Conservation (phyloP, 2,797 vertebrate species). For the Muraenolepis orangiensis region DNA sequence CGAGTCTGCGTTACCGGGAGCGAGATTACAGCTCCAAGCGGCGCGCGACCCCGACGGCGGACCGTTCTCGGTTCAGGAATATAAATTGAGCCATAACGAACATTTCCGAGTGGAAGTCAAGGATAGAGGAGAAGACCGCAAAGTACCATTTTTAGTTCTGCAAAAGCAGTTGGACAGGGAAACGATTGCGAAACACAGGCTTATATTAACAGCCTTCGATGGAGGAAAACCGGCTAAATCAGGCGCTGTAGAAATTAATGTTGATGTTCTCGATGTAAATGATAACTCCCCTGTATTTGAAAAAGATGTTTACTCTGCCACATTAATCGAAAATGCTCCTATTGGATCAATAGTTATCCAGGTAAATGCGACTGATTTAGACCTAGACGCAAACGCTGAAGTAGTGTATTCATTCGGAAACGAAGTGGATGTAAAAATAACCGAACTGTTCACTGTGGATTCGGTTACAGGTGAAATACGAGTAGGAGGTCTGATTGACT, state of each 20-base stretch:
- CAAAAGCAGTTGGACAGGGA: conserved; percentile 66
- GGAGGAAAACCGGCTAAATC: conserved; percentile 57
- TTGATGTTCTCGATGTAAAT: conserved; percentile 66
- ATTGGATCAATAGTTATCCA: conserved; percentile 48
- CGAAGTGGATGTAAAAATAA: conserved; percentile 44
- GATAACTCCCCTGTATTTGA: conserved; percentile 61
- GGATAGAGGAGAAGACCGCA: conserved; percentile 52
- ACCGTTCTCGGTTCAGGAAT: conserved; percentile 53
- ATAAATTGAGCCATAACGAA: conserved; percentile 59
- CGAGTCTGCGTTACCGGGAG: conserved; percentile 60
- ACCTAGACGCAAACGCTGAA: conserved; percentile 52
- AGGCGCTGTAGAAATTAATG: conserved; percentile 51
- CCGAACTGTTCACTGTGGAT: conserved; percentile 59
- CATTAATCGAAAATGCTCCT: conserved; percentile 51
- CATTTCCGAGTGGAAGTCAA: conserved; percentile 59
- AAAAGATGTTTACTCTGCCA: conserved; percentile 38
- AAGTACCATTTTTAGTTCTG: conserved; percentile 60
- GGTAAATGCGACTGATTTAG: conserved; percentile 62
- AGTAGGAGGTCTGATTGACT: conserved; percentile 56
- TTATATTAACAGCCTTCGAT: conserved; percentile 58
- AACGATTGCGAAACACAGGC: conserved; percentile 19
- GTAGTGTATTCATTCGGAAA: conserved; percentile 61
- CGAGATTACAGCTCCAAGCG: conserved; percentile 58
- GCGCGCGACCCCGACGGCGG: conserved; percentile 57
- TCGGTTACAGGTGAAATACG: conserved; percentile 61